Evolutionary conservation across 2,888 invertebrate species (phyloP), one percentile per base, ranked within the genome.

Genomic region (Laothoe populi): DNA sequence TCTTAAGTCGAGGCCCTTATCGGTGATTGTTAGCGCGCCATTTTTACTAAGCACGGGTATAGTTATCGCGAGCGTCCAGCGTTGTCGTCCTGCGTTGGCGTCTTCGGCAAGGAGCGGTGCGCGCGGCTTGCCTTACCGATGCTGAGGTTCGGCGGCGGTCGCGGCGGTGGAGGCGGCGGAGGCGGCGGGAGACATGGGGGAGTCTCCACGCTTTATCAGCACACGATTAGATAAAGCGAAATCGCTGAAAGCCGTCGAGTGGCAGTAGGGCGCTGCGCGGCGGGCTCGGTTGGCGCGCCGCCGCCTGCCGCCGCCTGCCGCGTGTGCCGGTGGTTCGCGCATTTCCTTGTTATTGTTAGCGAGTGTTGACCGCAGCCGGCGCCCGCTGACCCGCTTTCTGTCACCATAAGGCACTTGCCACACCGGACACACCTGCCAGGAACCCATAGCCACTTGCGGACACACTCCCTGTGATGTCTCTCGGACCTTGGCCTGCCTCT

Each of bases 171-270:
- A 31, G 68, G 40, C 62, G 68, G 70, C 62, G 53, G 63, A 42
- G 48, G 66, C 64, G 57, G 61, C 60, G 65, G 75, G 75, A 77
- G 79, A 75, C 78, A 67, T 64, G 71, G 73, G 71, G 79, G 75
- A 72, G 72, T 73, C 76, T 75, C 69, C 70, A 69, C 71, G 72
- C 76, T 78, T 83, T 88, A 88, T 88, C 88, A 74, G 77, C 79
- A 76, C 65, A 74, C 84, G 88, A 88, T 88, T 88, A 88, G 88
- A 89, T 89, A 88, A 85, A 85, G 86, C 81, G 73, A 78, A 81
- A 78, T 78, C 78, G 83, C 76, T 76, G 70, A 72, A 72, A 78
- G 67, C 74, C 69, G 64, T 68, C 71, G 70, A 63, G 72, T 73
- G 76, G 80, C 86, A 83, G 88, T 83, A 82, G 83, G 77, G 76